phyloP scores from a whole-genome alignment of 1,140 invertebrate genomes.

The Micrasema longulum region DNA sequence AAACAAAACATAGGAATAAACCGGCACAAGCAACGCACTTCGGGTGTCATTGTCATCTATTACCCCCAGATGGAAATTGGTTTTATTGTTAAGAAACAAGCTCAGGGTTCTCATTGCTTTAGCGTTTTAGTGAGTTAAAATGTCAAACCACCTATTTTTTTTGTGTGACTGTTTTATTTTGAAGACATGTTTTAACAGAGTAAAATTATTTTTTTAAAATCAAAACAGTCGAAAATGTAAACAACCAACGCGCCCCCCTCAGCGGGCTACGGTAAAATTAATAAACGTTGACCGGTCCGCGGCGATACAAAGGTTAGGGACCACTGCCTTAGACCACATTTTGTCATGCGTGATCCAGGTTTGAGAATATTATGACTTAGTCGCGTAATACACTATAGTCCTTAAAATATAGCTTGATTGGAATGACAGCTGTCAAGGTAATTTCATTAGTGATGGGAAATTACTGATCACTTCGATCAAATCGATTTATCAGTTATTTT shows the following conservation, averaged over 20 bases:
- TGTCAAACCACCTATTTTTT: neutral
- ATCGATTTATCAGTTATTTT: too few species aligned
- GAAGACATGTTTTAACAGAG: neutral
- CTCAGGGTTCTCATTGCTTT: too few species aligned
- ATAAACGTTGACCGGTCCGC: too few species aligned
- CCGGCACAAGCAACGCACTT: neutral
- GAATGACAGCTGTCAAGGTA: too few species aligned
- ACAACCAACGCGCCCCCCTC: neutral
- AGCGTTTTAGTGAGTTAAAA: constrained; percentile 1
- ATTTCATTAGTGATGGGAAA: too few species aligned
- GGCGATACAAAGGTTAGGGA: neutral
- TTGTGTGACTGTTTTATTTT: neutral
- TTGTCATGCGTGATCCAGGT: too few species aligned
- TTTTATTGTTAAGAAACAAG: neutral
- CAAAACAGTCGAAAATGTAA: too few species aligned
- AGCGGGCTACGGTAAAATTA: neutral
- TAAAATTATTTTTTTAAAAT: too few species aligned
- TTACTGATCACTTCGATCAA: too few species aligned
- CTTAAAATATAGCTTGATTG: too few species aligned
- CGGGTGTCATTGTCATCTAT: neutral
- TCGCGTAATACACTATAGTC: too few species aligned
- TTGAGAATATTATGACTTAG: too few species aligned
- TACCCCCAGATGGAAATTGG: neutral
- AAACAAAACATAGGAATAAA: neutral
- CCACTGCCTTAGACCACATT: neutral